A percentile compares a stretch with the other conserved stretches of the same genome.
Conservation (phyloP, 2,797 vertebrate species). For the Hoplostethus atlanticus region DNA sequence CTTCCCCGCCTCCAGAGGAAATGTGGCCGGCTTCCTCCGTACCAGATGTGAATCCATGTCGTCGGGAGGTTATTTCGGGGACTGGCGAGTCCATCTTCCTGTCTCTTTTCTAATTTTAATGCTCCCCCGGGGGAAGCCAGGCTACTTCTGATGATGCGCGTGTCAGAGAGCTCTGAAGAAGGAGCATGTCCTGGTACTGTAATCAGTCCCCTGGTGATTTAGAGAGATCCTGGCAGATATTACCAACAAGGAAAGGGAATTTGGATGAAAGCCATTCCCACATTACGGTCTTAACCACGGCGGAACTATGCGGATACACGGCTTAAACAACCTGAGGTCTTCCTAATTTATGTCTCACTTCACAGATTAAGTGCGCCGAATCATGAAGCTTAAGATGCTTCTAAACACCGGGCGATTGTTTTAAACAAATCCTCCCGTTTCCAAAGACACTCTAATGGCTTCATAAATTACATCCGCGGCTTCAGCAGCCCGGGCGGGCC, state of each 20-base stretch:
- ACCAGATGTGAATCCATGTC: conserved; percentile 71
- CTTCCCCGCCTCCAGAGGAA: conserved; percentile 47
- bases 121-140: conserved; percentile 60
- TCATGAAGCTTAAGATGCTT: conserved; percentile 25
- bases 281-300: conserved; percentile 28
- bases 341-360: conserved; percentile 4
- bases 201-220: conserved; percentile 63
- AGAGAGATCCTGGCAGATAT: conserved; percentile 38
- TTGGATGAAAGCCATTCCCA: conserved; percentile 32
- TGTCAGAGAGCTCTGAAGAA: conserved; percentile 66
- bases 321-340: conserved; percentile 4
- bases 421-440: conserved; percentile 49
- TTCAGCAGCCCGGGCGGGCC: conserved; percentile 15
- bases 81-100: conserved; percentile 68
- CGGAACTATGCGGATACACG: background rate
- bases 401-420: conserved; percentile 36
- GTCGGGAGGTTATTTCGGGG: conserved; percentile 72
- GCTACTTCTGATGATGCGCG: conserved; percentile 58
- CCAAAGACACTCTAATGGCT: conserved; percentile 53
- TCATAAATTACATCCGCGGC: conserved; percentile 63
- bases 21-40: conserved; percentile 50
- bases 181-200: conserved; percentile 47
- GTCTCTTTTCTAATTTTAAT: conserved; percentile 76
- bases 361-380: conserved; percentile 14
- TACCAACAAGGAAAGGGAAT: conserved; percentile 15